Base-by-base conservation (phyloP, 2,113 vertebrate species). In the Formicarius rufipectus region DNA sequence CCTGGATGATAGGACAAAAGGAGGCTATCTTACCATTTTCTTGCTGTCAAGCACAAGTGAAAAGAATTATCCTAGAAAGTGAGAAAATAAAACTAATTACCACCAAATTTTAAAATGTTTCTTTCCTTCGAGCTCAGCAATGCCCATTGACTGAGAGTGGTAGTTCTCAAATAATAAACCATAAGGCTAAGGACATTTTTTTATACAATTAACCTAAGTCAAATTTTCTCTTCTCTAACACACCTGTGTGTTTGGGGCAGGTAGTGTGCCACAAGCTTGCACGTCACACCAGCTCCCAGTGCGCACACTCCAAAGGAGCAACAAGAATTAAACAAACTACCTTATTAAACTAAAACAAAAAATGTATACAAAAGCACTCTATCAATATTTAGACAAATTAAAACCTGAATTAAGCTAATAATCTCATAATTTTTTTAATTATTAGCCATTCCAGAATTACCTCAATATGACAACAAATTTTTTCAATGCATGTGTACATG, bases 1-100 rank as follows among this genome's bases (percentile, higher is more conserved):
- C 90, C 73, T 87, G 59, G 71, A 28, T 60, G 47, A 47, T 1
- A 72, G 56, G 64, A 86, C 21, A 87, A 93, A 58, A 90, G 63
- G 58, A 75, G 21, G 44, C 44, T 93, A 15, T 94, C 91, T 98
- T 98, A 98, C 98, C 98, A 98, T 90, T 97, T 93, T 53, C 80
- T 96, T 10, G 96, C 86, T 89, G 95, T 97, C 94, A 98, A 83
- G 45, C 94, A 96, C 90, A 98, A 90, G 49, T 98, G 96, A 95
- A 97, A 97, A 30, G 95, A 96, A 82, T 87, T 55, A 44, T 78
- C 93, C 98, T 98, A 92, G 75, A 95, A 96, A 97, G 53, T 1
- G 42, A 96, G 87, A 89, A 72, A 93, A 82, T 40, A 68, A 87
- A 76, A 44, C 2, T 42, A 77, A 66, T 60, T 73, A 95, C 6